These are phyloP conservation scores for Conomelus anceps DNA, from an alignment of 2,888 invertebrate genomes.

Conservation along the genomic window DNA sequence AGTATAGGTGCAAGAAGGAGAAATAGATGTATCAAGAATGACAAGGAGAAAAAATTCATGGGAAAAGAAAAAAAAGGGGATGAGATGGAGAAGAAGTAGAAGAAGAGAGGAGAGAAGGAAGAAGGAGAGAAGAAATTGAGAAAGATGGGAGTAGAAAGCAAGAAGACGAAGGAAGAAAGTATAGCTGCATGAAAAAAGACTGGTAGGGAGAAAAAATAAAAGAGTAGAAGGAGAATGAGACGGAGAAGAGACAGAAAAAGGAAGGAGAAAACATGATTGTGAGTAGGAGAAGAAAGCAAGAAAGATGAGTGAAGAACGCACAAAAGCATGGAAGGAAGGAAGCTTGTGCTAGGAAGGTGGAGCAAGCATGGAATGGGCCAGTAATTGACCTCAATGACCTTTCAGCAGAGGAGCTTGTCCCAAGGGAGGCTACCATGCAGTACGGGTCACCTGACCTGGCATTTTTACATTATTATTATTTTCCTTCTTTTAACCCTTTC, in stretches of 20 bases:
- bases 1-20: too few species aligned
- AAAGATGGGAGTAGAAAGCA: background rate
- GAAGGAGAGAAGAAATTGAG: background rate
- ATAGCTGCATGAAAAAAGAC: background rate
- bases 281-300: background rate
- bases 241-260: background rate
- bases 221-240: background rate
- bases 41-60: too few species aligned
- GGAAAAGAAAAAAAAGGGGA: too few species aligned
- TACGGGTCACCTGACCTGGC: background rate
- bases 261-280: background rate
- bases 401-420: background rate
- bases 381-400: background rate
- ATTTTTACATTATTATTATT: background rate
- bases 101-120: background rate
- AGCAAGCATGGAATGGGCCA: too few species aligned
- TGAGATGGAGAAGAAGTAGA: too few species aligned
- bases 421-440: background rate
- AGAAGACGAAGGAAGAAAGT: background rate
- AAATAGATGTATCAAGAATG: too few species aligned
- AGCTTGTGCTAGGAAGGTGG: too few species aligned
- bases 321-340: background rate
- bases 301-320: too few species aligned
- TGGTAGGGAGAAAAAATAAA: background rate
- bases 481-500: background rate